Evolutionary conservation across 2,888 invertebrate species (phyloP).

Genomic region (Cacoxenus indagator): DNA sequence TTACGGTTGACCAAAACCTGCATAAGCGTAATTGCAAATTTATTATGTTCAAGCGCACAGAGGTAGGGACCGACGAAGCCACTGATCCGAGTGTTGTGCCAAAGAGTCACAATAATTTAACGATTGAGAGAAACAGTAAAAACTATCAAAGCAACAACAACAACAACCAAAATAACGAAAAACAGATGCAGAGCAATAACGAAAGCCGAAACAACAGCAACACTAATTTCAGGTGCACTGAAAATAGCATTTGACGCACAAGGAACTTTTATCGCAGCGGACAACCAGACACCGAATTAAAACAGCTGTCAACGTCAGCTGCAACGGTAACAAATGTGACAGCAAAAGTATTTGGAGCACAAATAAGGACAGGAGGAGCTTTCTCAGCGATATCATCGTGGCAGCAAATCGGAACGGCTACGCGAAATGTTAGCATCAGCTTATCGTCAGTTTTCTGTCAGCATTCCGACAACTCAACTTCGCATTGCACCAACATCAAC

Average conservation of each 20-base stretch:
- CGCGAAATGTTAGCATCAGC: constrained; percentile 9
- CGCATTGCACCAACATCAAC: constrained; percentile 46
- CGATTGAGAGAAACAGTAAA: not conserved
- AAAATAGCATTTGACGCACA: constrained; percentile 19
- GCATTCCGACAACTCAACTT: constrained; percentile 27
- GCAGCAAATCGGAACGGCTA: not conserved
- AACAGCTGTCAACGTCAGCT: constrained; percentile 32
- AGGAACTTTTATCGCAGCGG: constrained; percentile 39
- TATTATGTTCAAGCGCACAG: not conserved
- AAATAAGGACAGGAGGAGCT: constrained; percentile 20
- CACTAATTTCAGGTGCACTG: constrained; percentile 28
- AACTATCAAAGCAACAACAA: not conserved
- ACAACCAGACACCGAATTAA: constrained; percentile 25
- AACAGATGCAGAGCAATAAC: constrained; percentile 37
- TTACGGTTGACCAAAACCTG: not conserved
- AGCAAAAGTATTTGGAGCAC: constrained; percentile 18
- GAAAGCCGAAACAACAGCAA: constrained; percentile 31
- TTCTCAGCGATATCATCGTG: constrained; percentile 5
- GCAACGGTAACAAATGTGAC: constrained; percentile 22
- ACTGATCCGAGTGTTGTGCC: not conserved
- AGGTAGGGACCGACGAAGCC: not conserved
- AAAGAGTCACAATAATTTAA: not conserved
- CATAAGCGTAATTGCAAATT: not conserved
- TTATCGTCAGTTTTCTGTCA: not conserved
- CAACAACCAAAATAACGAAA: constrained; percentile 1